Evolutionary conservation across 2,797 vertebrate species (phyloP).

Genomic region (Setipinna tenuifilis): DNA sequence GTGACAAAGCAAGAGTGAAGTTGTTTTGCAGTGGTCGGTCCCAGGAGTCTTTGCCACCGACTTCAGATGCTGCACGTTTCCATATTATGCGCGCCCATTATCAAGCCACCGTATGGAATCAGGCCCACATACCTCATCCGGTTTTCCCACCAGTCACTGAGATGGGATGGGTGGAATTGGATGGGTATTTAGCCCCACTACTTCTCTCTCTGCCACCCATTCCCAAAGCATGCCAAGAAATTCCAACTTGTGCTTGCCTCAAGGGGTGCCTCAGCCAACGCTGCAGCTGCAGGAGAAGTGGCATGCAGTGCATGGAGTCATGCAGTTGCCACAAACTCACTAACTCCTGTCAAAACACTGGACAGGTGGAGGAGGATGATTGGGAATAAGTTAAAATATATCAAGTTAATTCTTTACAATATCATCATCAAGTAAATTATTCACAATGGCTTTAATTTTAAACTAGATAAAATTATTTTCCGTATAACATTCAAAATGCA

Average conservation of each 20-base stretch:
- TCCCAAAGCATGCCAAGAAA: not conserved
- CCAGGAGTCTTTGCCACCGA: not conserved
- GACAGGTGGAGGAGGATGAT: slow-evolving; percentile 3
- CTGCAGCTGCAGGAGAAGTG: not conserved
- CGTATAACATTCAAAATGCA: too few relatives aligned
- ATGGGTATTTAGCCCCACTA: not conserved
- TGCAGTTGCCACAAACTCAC: not conserved
- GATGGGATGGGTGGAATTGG: not conserved
- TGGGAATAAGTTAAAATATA: not conserved
- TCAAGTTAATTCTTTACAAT: too few relatives aligned
- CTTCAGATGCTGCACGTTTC: not conserved
- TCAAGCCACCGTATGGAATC: not conserved
- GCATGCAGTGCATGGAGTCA: slow-evolving; percentile 1
- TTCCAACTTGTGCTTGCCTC: not conserved
- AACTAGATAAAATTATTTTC: too few relatives aligned
- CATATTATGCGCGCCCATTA: not conserved
- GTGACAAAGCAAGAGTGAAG: not conserved
- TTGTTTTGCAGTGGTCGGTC: not conserved
- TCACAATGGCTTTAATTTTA: too few relatives aligned
- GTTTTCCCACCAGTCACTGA: slow-evolving; percentile 6
- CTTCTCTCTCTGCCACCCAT: not conserved
- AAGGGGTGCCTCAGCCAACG: slow-evolving; percentile 4
- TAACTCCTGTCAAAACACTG: not conserved
- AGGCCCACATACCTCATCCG: not conserved
- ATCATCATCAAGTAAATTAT: too few relatives aligned